Base-by-base conservation (phyloP, 2,888 invertebrate species). In the Caenorhabditis plicata region DNA sequence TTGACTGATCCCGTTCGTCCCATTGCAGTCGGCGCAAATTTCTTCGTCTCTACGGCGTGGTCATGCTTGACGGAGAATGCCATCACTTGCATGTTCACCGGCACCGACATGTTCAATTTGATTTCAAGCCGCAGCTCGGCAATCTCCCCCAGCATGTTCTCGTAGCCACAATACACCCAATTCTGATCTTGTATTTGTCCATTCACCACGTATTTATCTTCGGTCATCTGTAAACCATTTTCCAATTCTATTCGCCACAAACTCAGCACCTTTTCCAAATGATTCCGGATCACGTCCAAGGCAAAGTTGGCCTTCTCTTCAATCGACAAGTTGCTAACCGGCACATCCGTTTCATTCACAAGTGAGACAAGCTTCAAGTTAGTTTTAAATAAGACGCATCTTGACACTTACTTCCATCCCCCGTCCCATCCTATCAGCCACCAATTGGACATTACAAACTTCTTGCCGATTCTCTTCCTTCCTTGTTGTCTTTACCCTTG, bases 231-330 rank as follows among this genome's bases (percentile, higher is more conserved):
- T 27, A 9, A 27, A 9, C 29, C 7, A 9, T 13, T 27, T 27
- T 13, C 13, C 8, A 27, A 9, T 27, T 9, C 29, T 27, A 27
- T 27, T 13, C 7, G 13, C 13, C 29, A 27, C 29, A 9, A 7
- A 27, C 13, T 27, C 13, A 27, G 7, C 29, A 27, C 29, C 29
- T 42, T 42, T 27, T 42, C 42, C 2, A 42, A 17, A 29, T 42
- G 42, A 4, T 5, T 11, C 7, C 27, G n/a, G 7, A 42, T 31
- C 3, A n/a, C 22, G 8, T 42, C 42, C 2, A 42, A n/a, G 1
- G 42, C 42, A 42, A 19, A 17, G 13, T 29, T 27, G 4, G 42
- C 42, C 13, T 42, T 29, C 20, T 42, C 42, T 7, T 42, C 42
- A 23, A 20, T 29, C 20, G 42, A 17, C 23, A n/a, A 31, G 22